Base-by-base conservation (phyloP, 2,888 invertebrate genomes). In the Norana najaformis region DNA sequence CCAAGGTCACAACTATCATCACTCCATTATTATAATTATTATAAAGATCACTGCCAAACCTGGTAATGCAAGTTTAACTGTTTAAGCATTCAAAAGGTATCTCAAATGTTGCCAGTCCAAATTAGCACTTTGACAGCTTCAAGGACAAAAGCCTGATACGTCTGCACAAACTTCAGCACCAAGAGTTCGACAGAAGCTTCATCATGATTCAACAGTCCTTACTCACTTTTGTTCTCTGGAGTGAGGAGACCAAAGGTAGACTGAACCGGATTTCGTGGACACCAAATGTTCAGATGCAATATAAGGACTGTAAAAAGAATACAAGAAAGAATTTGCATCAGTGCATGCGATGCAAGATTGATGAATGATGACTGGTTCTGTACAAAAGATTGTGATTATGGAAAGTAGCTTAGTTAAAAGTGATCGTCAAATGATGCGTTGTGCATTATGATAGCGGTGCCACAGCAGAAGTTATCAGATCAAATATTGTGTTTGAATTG, bases 191-290 rank as follows among this genome's bases (percentile, higher is more conserved):
- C 30, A 30, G 69, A 69, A 5, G 8, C n/a, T 18, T 53, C 3
- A 53, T 30, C 30, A 23, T 30, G 23, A 83, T 11, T 34, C 35
- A 36, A 83, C 18, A 35, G 83, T 83, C 4, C 83, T 30, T 37
- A 88, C 88, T 41, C 88, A 88, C 88, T 34, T 34, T 38, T 38
- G 41, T 8, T 88, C 34, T 30, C 8, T 35, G 23, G 82, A 41
- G 20, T 47, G 37, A 35, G 89, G 53, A 34, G 89, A 89, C 89
- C 89, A 89, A 18, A 89, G 35, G 36, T 89, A 89, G 37, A 89
- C 89, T 6, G 69, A 69, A 69, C 89, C 89, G 34, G 47, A 6
- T 35, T 69, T 69, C 13, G 47, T 53, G 89, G 47, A 53, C n/a
- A 89, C 69, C 34, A 89, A 18, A 41, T 35, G 41, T 69, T 89